Conservation (phyloP, 1,140 invertebrate genomes). For the Lasioglossum albipes region DNA sequence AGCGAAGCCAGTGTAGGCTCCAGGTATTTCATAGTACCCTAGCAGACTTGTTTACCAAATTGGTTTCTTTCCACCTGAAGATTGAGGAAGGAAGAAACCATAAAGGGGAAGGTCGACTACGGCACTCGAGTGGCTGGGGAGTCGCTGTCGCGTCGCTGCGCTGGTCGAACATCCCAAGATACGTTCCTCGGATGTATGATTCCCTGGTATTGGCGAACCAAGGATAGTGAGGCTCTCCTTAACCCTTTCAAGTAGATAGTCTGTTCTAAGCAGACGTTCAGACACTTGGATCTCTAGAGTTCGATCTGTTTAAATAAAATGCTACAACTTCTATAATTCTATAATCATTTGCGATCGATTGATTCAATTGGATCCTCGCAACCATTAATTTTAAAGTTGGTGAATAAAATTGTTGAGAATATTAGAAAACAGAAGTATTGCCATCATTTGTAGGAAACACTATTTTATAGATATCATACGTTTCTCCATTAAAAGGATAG, state of each 20-base stretch:
- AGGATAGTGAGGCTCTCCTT: constrained; percentile 2
- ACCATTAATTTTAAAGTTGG: too few species aligned
- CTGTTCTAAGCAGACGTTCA: neutral
- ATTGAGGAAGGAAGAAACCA: neutral
- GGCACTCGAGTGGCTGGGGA: too few species aligned
- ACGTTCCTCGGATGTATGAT: neutral
- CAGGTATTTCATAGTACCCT: constrained; percentile 34
- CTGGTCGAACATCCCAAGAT: too few species aligned
- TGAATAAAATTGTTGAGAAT: too few species aligned
- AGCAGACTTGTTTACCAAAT: constrained; percentile 56
- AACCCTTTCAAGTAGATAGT: neutral
- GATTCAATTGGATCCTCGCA: too few species aligned
- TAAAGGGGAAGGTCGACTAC: neutral
- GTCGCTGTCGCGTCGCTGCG: too few species aligned
- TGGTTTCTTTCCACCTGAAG: constrained; percentile 39
- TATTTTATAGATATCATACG: too few species aligned
- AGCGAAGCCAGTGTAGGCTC: neutral
- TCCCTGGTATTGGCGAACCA: neutral
- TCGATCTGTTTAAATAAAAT: neutral
- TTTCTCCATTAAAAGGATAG: too few species aligned
- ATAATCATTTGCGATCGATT: too few species aligned
- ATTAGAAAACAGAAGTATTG: too few species aligned
- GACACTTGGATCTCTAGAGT: neutral
- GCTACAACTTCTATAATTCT: too few species aligned
- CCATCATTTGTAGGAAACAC: too few species aligned